Evolutionary conservation across 2,888 invertebrate species (phyloP).

Genomic region (Rugalucina vietnamica): DNA sequence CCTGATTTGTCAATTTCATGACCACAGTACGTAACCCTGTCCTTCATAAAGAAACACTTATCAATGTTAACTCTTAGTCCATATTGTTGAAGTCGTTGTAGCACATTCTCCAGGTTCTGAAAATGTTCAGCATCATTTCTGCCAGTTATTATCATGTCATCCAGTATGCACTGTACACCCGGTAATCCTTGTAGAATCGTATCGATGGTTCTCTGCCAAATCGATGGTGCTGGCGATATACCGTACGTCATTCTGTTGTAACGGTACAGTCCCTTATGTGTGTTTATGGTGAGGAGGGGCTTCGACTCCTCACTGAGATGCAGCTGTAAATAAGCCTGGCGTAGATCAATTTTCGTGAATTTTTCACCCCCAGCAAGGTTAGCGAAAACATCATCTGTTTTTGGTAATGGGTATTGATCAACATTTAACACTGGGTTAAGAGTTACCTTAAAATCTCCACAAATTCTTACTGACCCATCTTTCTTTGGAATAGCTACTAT

Average conservation of each 20-base stretch:
- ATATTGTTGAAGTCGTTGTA: no score
- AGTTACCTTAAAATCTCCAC: neutral
- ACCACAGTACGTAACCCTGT: slow-evolving; percentile 40
- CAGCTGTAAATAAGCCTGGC: slow-evolving; percentile 14
- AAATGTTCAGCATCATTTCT: no score
- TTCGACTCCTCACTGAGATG: slow-evolving; percentile 17
- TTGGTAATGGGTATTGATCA: neutral
- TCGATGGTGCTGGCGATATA: no score
- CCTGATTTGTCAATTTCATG: slow-evolving; percentile 40
- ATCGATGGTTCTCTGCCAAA: no score
- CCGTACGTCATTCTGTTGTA: no score
- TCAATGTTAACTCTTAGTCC: slow-evolving; percentile 35
- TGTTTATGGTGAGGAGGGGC: neutral
- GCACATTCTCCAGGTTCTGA: no score
- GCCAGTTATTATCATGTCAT: no score
- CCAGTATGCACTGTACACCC: no score
- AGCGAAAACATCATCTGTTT: neutral
- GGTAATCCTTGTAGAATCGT: no score
- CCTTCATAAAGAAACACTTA: slow-evolving; percentile 46
- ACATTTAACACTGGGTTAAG: no score
- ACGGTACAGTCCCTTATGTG: no score
- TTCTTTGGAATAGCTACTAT: slow-evolving; percentile 10
- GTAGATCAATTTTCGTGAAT: slow-evolving; percentile 22
- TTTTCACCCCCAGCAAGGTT: neutral
- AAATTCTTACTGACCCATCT: slow-evolving; percentile 8